Conservation (phyloP, 2,797 vertebrate species). For the Artibeus lituratus region DNA sequence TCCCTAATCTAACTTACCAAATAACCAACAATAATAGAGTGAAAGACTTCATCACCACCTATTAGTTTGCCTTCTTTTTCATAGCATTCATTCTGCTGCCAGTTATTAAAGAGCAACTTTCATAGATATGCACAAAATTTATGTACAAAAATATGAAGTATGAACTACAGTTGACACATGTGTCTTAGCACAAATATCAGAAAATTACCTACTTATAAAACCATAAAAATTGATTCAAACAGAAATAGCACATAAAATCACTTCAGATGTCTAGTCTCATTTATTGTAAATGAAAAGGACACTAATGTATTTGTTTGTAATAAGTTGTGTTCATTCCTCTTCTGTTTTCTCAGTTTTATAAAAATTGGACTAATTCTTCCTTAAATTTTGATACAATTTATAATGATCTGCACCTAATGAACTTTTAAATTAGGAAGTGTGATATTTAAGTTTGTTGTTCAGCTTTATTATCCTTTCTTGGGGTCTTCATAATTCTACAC, state of each 20-base stretch:
- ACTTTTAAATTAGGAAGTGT: not conserved
- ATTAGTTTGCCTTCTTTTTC: not conserved
- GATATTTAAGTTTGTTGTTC: not conserved
- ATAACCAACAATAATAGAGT: not conserved
- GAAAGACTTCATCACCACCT: not conserved
- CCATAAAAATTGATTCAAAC: not conserved
- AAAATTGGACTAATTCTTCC: not conserved
- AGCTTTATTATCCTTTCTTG: not conserved
- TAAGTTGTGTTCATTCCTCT: not conserved
- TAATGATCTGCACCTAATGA: not conserved
- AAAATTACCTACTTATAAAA: not conserved
- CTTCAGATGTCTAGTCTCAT: not conserved
- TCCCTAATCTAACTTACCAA: not conserved
- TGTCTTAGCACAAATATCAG: not conserved
- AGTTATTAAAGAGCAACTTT: not conserved
- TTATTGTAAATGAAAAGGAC: not conserved
- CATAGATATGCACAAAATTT: not conserved
- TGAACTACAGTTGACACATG: rapidly evolving
- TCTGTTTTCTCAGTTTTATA: not conserved
- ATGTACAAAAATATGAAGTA: too few species aligned
- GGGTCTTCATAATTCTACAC: not conserved
- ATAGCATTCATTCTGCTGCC: not conserved
- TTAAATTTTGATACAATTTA: not conserved
- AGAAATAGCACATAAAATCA: not conserved
- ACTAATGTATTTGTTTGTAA: not conserved